Base-by-base conservation (phyloP, 2,888 invertebrate genomes). In the Rutpela maculata region DNA sequence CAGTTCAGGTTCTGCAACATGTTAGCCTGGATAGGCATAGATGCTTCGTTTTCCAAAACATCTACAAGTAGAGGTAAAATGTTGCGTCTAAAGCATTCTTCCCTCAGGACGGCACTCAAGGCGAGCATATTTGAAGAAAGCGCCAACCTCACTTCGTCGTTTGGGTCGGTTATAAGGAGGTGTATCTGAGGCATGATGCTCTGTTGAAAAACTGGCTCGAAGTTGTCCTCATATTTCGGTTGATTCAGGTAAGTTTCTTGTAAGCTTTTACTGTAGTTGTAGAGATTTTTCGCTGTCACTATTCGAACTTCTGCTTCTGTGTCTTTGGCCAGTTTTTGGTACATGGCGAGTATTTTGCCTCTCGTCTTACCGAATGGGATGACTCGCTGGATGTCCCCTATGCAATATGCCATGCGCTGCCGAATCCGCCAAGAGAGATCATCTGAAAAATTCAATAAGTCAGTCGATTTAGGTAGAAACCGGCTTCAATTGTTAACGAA, bases 361-460 rank as follows among this genome's bases (percentile, higher is more conserved):
- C 87, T 81, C 31, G 81, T 78, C 69, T 81, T 85, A 10, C 79
- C 78, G 43, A 82, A 82, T 0, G 82, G 83, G 10, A 86, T 84
- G 0, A 82, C 83, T 56, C 77, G 78, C 77, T 87, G 87, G 0
- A 88, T 81, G 6, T 83, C 80, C 18, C 85, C 83, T 31, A 89
- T 85, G 74, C 80, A 80, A 35, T 67, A 77, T 7, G 88, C 87
- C 10, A 88, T 74, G 70, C 83, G 80, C 73, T 88, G 87, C 9
- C 88, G 84, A 3, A 88, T 82, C 76, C 83, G 85, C 89, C 89
- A 89, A 0, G 88, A 88, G 7, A 77, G 38, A 66, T 86, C 86
- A 60, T 80, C 88, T 88, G 56, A 87, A 84, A 74, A 60, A 69
- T 59, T 71, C 19, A 66, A 55, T 11, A 1, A 35, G 31, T 35